These are phyloP conservation scores for Tetraneura akinire DNA, from an alignment of 1,140 invertebrate genomes.

Conservation along the genomic window DNA sequence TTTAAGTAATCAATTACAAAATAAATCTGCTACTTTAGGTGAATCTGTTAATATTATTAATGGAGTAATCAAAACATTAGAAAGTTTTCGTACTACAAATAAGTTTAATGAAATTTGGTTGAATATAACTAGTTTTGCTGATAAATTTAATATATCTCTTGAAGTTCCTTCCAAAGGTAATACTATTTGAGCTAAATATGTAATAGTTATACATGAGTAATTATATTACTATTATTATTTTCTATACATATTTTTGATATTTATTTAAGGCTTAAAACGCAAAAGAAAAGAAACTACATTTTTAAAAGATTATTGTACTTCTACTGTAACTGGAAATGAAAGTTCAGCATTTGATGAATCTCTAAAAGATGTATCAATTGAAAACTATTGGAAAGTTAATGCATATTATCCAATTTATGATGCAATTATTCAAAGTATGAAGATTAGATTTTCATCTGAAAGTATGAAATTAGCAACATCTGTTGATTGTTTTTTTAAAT, in stretches of 20 bases:
- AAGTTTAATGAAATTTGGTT: slow-evolving; percentile 12
- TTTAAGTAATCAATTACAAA: slow-evolving; percentile 5
- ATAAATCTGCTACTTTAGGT: not conserved
- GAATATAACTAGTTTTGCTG: slow-evolving; percentile 7
- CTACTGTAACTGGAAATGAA: slow-evolving; percentile 11
- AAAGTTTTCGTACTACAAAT: slow-evolving; percentile 4
- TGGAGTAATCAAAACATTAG: not conserved
- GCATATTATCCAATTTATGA: slow-evolving; percentile 30
- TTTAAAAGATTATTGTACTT: not conserved
- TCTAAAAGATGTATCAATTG: not conserved
- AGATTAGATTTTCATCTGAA: slow-evolving; percentile 23
- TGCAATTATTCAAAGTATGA: slow-evolving; percentile 6
- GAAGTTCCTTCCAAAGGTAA: not conserved
- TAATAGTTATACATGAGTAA: slow-evolving; percentile 7
- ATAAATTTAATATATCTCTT: not conserved
- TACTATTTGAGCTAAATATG: not conserved
- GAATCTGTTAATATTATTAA: not conserved
- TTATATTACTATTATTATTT: no score
- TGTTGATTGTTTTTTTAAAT: slow-evolving; percentile 19
- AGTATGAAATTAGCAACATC: not conserved
- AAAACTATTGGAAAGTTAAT: slow-evolving; percentile 31
- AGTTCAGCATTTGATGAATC: not conserved
- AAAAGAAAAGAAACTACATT: not conserved
- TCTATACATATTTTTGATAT: no score
- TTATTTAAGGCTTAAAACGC: not conserved